These are phyloP conservation scores for Myopa tessellatipennis DNA, from an alignment of 2,888 invertebrate genomes.

Conservation along the genomic window DNA sequence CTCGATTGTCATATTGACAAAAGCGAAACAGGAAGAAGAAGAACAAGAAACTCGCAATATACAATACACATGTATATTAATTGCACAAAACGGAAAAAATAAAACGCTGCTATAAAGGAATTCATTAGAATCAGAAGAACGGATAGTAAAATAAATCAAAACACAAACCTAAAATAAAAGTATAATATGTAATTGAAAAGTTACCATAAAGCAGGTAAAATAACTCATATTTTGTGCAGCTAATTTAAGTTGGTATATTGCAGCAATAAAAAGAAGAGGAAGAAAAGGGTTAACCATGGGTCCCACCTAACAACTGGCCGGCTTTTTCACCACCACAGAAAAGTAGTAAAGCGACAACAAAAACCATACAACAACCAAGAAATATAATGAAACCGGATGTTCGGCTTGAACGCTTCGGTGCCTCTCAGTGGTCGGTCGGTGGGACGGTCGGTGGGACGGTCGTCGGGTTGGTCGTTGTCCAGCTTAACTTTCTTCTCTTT, in stretches of 20 bases:
- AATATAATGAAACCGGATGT: conserved; percentile 55
- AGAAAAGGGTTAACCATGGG: neutral
- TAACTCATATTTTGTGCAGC: no score
- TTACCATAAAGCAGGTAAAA: neutral
- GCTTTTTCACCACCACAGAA: conserved; percentile 30
- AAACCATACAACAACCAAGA: neutral
- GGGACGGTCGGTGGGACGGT: neutral
- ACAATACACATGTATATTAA: no score
- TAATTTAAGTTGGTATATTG: no score
- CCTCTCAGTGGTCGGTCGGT: conserved; percentile 47
- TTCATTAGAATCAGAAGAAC: neutral
- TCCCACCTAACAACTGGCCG: conserved; percentile 11
- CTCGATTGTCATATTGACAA: no score
- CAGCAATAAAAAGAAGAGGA: neutral
- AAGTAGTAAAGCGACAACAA: neutral
- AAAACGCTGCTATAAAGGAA: no score
- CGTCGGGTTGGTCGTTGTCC: conserved; percentile 22
- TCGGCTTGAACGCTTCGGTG: conserved; percentile 64
- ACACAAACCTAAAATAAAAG: neutral
- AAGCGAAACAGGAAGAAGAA: no score
- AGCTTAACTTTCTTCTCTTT: conserved; percentile 23
- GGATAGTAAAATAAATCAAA: neutral
- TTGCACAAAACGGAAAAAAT: no score
- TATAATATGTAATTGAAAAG: neutral
- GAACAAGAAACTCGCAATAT: no score